These are phyloP conservation scores for Hydrochoerus hydrochaeris DNA, from an alignment of 2,113 vertebrate genomes.

Conservation along the genomic window DNA sequence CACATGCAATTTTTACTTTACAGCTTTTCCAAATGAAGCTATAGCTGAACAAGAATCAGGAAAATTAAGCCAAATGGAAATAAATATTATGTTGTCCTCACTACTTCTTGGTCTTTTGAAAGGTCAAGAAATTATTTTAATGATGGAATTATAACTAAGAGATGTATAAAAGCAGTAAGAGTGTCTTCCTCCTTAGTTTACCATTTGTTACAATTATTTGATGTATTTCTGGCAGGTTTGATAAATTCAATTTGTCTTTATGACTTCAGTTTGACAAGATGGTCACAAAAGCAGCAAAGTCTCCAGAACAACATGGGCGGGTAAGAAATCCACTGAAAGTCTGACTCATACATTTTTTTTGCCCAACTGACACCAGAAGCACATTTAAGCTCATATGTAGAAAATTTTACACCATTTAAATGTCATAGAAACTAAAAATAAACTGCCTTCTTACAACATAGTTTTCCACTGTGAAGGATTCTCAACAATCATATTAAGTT, in stretches of 20 bases:
- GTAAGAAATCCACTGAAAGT: neutral
- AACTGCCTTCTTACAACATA: slow-evolving; percentile 34
- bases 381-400: neutral
- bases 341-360: neutral
- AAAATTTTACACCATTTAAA: slow-evolving; percentile 63
- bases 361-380: neutral
- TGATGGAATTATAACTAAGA: neutral
- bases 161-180: slow-evolving; percentile 1
- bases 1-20: neutral
- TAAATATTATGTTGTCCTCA: neutral
- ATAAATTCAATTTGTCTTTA: neutral
- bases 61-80: slow-evolving; percentile 57
- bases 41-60: slow-evolving; percentile 27
- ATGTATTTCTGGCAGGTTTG: neutral
- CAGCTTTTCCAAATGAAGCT: neutral
- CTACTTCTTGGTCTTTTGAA: neutral
- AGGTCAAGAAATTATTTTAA: slow-evolving; percentile 55
- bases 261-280: neutral
- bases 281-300: neutral
- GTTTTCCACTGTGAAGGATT: neutral
- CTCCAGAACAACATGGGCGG: rapidly evolving
- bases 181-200: neutral
- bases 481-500: neutral
- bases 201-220: neutral
- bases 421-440: slow-evolving; percentile 62